Evolutionary conservation across 2,113 vertebrate species (phyloP).

Genomic region (Pluvialis apricaria): DNA sequence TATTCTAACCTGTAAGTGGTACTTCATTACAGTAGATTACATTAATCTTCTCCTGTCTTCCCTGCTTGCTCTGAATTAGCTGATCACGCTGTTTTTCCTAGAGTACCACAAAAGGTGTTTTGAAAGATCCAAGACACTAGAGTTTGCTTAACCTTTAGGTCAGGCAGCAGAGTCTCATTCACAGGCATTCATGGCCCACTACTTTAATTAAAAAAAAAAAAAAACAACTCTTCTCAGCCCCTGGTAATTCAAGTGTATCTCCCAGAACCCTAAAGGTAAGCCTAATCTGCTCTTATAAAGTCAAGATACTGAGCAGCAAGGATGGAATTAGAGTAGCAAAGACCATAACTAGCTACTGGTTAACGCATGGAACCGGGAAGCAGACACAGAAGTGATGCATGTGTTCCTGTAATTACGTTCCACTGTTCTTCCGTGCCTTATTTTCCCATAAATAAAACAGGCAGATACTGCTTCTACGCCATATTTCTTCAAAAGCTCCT

Average conservation of each 20-base stretch:
- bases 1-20: not conserved
- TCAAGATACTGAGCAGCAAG: not conserved
- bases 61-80: not conserved
- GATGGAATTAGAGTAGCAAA: not conserved
- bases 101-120: not conserved
- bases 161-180: not conserved
- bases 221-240: not conserved
- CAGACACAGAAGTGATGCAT: not conserved
- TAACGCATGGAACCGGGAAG: fast-evolving
- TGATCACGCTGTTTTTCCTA: not conserved
- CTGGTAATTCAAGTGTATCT: not conserved
- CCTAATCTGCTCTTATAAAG: not conserved
- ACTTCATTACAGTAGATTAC: not conserved
- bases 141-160: not conserved
- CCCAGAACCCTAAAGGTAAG: not conserved
- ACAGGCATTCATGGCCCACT: not conserved
- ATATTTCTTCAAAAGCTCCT: not conserved
- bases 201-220: not conserved
- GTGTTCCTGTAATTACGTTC: not conserved
- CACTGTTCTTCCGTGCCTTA: not conserved
- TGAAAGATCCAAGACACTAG: not conserved
- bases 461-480: not conserved
- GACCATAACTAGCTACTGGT: fast-evolving
- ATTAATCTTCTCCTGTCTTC: not conserved
- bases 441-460: not conserved